A percentile compares a stretch with the other conserved stretches of the same genome.
Conservation (phyloP, 2,888 invertebrate species). For the Rhaphigaster nebulosa region DNA sequence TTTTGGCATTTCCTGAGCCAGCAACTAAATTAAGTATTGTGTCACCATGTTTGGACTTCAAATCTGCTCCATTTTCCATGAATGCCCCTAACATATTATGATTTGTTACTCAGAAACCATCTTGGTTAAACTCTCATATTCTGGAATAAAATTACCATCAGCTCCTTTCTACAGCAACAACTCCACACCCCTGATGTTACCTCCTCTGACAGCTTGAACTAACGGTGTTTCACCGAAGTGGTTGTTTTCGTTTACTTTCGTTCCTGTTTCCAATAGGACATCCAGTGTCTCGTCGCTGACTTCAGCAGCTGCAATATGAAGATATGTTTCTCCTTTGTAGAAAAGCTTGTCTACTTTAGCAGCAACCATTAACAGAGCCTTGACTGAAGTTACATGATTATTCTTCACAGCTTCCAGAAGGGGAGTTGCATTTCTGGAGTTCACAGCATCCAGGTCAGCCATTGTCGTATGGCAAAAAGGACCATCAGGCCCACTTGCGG, state of each 20-base stretch:
- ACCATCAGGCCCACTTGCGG: too few species aligned
- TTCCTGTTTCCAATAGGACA: background rate
- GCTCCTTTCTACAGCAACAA: background rate
- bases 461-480: too few species aligned
- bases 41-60: background rate
- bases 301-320: background rate
- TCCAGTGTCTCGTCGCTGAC: background rate
- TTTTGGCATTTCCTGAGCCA: too few species aligned
- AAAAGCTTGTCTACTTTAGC: background rate
- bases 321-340: background rate
- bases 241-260: background rate
- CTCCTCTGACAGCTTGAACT: background rate
- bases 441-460: background rate
- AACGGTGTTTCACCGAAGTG: background rate
- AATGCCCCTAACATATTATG: background rate
- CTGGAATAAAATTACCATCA: background rate
- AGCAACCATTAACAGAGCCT: background rate
- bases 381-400: background rate
- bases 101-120: background rate
- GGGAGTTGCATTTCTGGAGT: background rate
- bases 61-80: background rate
- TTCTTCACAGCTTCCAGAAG: background rate
- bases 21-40: background rate
- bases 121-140: background rate
- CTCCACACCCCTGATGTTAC: background rate